Evolutionary conservation across 2,797 vertebrate genomes (phyloP), one percentile per base, ranked within the genome.

Genomic region (Darevskia nairensis): DNA sequence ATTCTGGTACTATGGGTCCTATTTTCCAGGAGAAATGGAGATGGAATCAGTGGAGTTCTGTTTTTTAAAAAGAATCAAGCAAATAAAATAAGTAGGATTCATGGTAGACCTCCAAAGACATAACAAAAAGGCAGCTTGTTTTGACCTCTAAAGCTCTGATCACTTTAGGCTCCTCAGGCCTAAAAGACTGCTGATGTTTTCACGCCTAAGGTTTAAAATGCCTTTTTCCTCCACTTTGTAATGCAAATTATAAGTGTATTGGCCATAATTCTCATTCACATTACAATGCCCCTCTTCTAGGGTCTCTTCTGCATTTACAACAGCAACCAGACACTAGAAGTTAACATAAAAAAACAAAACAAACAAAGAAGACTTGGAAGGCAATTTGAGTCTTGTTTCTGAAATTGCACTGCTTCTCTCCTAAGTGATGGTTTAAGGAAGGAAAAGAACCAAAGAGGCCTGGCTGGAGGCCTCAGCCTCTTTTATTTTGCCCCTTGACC

Each of bases 301-400:
- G 39, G 27, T 69, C n/a, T 71, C 61, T 71, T 86, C 41, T 69
- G 17, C 74, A 69, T 77, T 82, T 88, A 74, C 39, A 81, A 66
- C 39, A 44, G 46, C 10, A 39, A 75, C 32, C 27, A 46, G n/a
- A 19, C 44, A 64, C 29, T 27, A 71, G 55, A 77, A n/a, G 41
- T n/a, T 32, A 35, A 69, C 6, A 72, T 9, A 41, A 27, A 59
- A 9, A 1, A 13, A 39, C 19, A 10, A 50, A 50, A 11, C 50
- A 50, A 50, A 23, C 6, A 59, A 64, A 55, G 39, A 39, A 66
- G 35, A 29, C 32, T 39, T 59, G 59, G 50, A 27, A 27, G 61
- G 64, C 35, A 82, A 44, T 68, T n/a, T 68, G 19, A 68, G 64
- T 39, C 80, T 29, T 10, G 25, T 29, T 29, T 32, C 29, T 59